These are phyloP conservation scores for Acanthosepion pharaonis DNA, from an alignment of 2,888 invertebrate species.

Conservation along the genomic window DNA sequence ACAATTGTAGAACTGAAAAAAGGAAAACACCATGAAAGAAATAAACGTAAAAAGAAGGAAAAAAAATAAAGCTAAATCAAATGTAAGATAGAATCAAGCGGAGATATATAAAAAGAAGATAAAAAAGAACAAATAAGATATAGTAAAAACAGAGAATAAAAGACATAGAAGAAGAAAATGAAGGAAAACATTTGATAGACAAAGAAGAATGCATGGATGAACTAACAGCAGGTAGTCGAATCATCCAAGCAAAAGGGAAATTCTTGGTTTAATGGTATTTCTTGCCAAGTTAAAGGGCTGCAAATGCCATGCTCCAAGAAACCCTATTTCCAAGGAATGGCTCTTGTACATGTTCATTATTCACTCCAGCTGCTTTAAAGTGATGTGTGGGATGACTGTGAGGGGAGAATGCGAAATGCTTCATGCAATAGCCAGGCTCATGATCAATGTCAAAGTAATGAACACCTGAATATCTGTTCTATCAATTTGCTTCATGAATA, in stretches of 20 bases:
- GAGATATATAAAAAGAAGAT: too few species aligned
- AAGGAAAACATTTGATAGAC: not conserved
- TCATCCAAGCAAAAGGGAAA: not conserved
- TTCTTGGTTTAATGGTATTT: not conserved
- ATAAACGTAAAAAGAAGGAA: too few species aligned
- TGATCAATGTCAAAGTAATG: not conserved
- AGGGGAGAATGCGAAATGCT: not conserved
- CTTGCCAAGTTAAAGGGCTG: not conserved
- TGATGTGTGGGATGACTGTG: not conserved
- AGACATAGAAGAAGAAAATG: too few species aligned
- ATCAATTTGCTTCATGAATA: conserved; percentile 16
- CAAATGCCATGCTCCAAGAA: not conserved
- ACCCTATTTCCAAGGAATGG: not conserved
- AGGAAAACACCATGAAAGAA: too few species aligned
- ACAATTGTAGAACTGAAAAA: not conserved
- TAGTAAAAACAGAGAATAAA: too few species aligned
- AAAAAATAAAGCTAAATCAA: too few species aligned
- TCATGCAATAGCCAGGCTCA: not conserved
- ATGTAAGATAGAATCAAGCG: too few species aligned
- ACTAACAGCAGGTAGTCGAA: too few species aligned
- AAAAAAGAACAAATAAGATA: too few species aligned
- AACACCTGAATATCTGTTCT: conserved; percentile 2
- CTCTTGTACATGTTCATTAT: not conserved
- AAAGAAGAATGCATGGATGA: too few species aligned
- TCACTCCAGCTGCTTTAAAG: not conserved